Evolutionary conservation across 2,797 vertebrate genomes (phyloP).

Genomic region (Liasis olivaceus): DNA sequence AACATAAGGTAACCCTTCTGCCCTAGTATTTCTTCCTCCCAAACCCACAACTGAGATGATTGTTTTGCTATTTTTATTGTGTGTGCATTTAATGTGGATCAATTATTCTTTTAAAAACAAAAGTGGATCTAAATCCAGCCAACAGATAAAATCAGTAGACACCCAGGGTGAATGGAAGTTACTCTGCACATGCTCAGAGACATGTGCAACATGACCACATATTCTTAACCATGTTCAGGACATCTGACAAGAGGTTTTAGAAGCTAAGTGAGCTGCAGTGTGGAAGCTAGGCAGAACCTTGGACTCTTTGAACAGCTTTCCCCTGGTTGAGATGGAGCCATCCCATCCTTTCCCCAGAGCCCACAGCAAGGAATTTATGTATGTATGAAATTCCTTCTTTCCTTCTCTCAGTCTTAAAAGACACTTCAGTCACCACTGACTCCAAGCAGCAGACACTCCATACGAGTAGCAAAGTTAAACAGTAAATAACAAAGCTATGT

Average conservation of each 20-base stretch:
- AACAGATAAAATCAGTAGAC: background rate
- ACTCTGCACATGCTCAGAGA: background rate
- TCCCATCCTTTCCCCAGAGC: background rate
- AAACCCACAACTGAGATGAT: background rate
- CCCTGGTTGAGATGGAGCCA: background rate
- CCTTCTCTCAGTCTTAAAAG: background rate
- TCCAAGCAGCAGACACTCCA: background rate
- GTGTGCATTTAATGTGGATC: background rate
- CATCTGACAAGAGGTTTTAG: background rate
- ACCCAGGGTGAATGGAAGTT: background rate
- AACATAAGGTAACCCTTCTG: background rate
- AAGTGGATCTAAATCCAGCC: background rate
- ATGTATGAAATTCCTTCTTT: background rate
- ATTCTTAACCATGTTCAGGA: background rate
- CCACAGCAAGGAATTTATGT: background rate
- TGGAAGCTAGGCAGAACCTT: background rate
- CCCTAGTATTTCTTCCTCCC: background rate
- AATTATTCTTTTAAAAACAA: background rate
- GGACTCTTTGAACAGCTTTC: background rate
- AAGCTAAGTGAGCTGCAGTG: background rate
- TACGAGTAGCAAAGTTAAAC: background rate
- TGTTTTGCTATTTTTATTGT: background rate
- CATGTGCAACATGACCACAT: background rate
- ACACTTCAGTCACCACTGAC: background rate
- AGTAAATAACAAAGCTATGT: background rate